Percentiles rank a stretch among this genome's conserved stretches.
These are phyloP conservation scores for Tamandua tetradactyla DNA, from an alignment of 2,797 vertebrate species.

Conservation along the genomic window DNA sequence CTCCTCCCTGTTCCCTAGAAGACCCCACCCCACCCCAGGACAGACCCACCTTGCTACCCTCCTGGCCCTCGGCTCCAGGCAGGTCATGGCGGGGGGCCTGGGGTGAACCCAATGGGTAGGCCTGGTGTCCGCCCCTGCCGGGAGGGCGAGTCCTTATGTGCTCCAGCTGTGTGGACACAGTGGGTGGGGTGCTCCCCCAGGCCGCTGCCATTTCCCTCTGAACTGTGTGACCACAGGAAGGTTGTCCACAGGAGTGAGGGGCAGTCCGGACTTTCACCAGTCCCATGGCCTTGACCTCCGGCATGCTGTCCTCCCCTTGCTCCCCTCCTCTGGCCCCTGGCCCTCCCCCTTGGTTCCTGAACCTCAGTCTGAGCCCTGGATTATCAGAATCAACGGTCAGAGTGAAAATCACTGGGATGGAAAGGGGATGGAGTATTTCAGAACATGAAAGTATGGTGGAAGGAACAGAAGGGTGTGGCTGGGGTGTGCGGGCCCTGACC, in stretches of 20 bases:
- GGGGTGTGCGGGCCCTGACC: background rate
- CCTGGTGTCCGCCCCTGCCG: background rate
- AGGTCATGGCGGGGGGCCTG: background rate
- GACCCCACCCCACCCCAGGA: too few relatives aligned
- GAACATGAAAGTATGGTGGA: constrained; percentile 66
- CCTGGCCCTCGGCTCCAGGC: background rate
- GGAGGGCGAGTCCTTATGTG: background rate
- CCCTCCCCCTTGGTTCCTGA: too few relatives aligned
- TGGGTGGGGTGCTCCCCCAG: background rate
- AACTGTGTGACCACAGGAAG: too few relatives aligned
- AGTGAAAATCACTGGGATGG: background rate
- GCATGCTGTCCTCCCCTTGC: background rate
- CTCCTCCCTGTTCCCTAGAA: background rate
- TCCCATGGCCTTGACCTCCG: fast-evolving
- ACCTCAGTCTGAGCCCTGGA: too few relatives aligned
- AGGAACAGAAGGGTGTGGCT: background rate
- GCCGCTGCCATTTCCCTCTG: background rate
- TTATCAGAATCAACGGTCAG: constrained; percentile 32
- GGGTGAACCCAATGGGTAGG: background rate
- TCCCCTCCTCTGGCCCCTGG: too few relatives aligned
- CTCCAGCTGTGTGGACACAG: background rate
- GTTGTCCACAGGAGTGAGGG: background rate
- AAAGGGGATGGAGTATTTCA: background rate
- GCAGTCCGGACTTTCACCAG: fast-evolving
- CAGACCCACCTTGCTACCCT: background rate